Conservation (phyloP, 2,797 vertebrate genomes). For the Crypturellus tataupa region DNA sequence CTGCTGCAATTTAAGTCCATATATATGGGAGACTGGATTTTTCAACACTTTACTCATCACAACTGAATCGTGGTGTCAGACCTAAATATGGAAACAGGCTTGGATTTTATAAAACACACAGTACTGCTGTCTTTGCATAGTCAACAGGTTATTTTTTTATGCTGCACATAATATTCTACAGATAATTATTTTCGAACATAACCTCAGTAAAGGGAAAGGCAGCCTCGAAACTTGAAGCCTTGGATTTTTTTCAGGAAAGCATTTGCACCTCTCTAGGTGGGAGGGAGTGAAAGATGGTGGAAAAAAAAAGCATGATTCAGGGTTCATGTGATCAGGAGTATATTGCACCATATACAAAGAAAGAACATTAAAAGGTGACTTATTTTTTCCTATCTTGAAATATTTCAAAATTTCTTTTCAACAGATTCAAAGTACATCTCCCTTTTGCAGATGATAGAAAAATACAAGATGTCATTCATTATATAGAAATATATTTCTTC, state of each 20-base stretch:
- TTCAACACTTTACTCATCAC: neutral
- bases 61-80: neutral
- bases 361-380: neutral
- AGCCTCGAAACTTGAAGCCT: neutral
- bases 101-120: fast-evolving
- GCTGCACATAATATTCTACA: neutral
- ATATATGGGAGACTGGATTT: neutral
- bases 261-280: neutral
- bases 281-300: neutral
- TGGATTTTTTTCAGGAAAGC: neutral
- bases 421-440: neutral
- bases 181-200: neutral
- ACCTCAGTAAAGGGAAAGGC: neutral
- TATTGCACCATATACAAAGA: neutral
- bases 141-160: neutral
- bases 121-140: neutral
- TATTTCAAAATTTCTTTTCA: neutral
- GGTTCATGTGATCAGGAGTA: neutral
- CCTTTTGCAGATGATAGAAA: neutral
- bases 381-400: neutral
- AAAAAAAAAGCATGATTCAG: neutral
- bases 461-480: neutral
- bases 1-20: neutral
- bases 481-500: neutral
- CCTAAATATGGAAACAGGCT: neutral